Evolutionary conservation across 2,888 invertebrate genomes (phyloP), one percentile per base, ranked within the genome.

Genomic region (Nomada ferruginata): DNA sequence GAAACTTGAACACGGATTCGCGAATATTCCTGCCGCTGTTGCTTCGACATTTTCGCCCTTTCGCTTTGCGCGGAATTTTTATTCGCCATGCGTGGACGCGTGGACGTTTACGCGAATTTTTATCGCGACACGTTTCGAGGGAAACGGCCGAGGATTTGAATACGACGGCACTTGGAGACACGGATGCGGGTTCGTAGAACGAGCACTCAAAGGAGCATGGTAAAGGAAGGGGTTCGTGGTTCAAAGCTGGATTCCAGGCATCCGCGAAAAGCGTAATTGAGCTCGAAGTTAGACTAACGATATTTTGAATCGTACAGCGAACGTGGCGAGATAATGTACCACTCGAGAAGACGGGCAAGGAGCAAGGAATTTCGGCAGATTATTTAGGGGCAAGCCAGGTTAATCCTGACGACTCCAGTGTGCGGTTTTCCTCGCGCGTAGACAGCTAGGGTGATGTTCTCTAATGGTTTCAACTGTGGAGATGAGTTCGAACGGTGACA

Each of bases 231-330:
- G 11, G 20, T 69, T 10, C 26, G 10, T 36, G 11, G 20, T 65
- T 10, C 26, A 2, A 50, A 9, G 53, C 26, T 36, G 13, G 63
- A 3, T 55, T n/a, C 23, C 59, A 10, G 44, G 18, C 57, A 20
- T 26, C 42, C 59, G 44, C 72, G 78, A 75, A 75, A 64, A 57
- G 60, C 79, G 72, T 83, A 79, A 83, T 83, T 76, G 72, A 76
- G 71, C 83, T 44, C 53, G 65, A 79, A 83, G 77, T 75, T 83
- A 76, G 69, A 42, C 72, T 80, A 81, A 79, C 69, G 80, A 73
- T 65, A 73, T 84, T 75, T 83, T 57, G 72, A 75, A 52, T 72
- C 68, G 36, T 36, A 23, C 76, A 44, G n/a, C 50, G 15, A 64
- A 52, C 61, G 26, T 3, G 26, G 53, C 18, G 44, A 44, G 53